Evolutionary conservation across 92 coral and sea anemone species (phyloP).

Genomic region (Micromussa lordhowensis): DNA sequence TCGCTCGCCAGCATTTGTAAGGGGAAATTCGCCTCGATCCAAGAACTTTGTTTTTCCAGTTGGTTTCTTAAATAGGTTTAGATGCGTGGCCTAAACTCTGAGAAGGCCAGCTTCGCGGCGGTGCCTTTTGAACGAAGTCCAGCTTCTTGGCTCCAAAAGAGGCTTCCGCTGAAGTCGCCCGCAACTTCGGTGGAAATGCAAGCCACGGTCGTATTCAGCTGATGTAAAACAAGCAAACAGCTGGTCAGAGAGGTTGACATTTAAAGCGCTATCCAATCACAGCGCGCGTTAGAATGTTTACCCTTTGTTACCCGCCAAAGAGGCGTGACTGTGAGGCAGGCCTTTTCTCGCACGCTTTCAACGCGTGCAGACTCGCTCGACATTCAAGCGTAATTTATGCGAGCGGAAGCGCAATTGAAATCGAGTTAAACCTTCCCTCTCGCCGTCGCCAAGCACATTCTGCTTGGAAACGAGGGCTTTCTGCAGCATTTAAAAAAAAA

Average conservation of each 20-base stretch:
- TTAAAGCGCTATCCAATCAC: conserved; percentile 84
- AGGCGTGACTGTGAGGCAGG: conserved; percentile 70
- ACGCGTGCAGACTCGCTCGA: conserved; percentile 57
- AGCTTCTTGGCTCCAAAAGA: conserved; percentile 69
- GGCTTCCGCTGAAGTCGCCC: conserved; percentile 86
- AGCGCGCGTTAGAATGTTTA: conserved; percentile 65
- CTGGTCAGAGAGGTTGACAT: conserved; percentile 83
- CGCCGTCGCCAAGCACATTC: not conserved
- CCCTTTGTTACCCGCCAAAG: conserved; percentile 82
- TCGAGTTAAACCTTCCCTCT: not conserved
- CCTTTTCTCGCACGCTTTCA: conserved; percentile 64
- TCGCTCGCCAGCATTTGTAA: conserved; percentile 70
- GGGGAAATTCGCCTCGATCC: conserved; percentile 63
- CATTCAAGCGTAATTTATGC: conserved; percentile 21
- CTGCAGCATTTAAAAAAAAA: not conserved
- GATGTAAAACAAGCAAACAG: conserved; percentile 77
- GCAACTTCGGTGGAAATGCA: conserved; percentile 87
- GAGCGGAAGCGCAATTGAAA: not conserved
- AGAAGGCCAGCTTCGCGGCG: conserved; percentile 62
- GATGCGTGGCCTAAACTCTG: not conserved
- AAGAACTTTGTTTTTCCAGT: conserved; percentile 19
- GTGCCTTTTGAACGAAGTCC: conserved; percentile 66
- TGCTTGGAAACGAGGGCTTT: not conserved
- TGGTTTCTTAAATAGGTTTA: not conserved
- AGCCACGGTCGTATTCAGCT: conserved; percentile 64